A percentile compares a stretch with the other conserved stretches of the same genome.
phyloP scores from a whole-genome alignment of 2,113 vertebrate genomes.

The Halcyon senegalensis region DNA sequence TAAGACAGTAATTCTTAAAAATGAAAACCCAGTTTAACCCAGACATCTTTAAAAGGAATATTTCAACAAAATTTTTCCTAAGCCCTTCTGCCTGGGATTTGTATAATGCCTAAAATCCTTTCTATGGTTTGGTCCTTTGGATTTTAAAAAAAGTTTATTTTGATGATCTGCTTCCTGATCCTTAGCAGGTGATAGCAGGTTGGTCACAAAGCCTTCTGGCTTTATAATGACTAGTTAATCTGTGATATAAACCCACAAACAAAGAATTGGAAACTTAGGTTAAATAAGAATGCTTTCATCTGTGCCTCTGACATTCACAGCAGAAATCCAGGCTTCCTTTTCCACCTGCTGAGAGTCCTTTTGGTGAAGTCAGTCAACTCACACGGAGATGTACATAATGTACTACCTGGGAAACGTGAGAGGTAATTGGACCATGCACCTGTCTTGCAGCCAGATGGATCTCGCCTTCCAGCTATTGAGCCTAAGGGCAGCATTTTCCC shows the following conservation, averaged over 20 bases:
- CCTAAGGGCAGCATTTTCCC: accelerated
- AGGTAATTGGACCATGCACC: background rate
- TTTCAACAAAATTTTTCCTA: background rate
- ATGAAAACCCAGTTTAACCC: background rate
- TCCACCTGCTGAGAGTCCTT: background rate
- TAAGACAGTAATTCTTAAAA: background rate
- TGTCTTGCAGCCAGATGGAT: background rate
- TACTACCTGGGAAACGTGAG: background rate
- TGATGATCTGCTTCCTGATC: background rate
- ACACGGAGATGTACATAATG: background rate
- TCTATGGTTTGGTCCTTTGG: background rate
- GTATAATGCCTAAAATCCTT: background rate
- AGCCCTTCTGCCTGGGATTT: background rate
- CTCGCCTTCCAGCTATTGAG: accelerated
- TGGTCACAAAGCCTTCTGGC: background rate
- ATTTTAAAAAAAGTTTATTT: background rate
- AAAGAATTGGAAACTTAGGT: background rate
- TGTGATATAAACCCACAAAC: background rate
- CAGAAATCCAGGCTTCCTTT: background rate
- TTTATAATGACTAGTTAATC: background rate
- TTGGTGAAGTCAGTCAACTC: background rate
- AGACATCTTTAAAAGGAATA: background rate
- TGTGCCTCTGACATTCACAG: background rate
- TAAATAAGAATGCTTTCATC: background rate
- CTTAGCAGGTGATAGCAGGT: background rate